Percentiles rank a stretch among this genome's conserved stretches.
phyloP scores from a whole-genome alignment of 2,888 invertebrate genomes.

The Drosophila buzzatii region DNA sequence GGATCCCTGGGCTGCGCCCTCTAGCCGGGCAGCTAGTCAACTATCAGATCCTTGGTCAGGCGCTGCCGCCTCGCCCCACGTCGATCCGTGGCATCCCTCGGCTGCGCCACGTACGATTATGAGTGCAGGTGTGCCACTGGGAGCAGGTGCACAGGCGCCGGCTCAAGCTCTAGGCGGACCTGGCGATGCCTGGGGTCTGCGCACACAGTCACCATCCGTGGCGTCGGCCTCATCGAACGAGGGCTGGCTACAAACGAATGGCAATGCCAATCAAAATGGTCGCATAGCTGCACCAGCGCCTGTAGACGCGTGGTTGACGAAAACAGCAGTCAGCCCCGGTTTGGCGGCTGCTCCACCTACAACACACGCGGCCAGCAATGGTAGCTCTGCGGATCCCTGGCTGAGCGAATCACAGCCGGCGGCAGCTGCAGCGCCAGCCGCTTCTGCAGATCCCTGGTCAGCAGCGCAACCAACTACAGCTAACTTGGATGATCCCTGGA shows the following conservation, averaged over 20 bases:
- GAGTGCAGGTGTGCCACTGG: slow-evolving; percentile 73
- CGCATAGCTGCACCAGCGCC: slow-evolving; percentile 60
- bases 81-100: slow-evolving; percentile 84
- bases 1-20: slow-evolving; percentile 92
- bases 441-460: slow-evolving; percentile 72
- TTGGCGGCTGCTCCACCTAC: slow-evolving; percentile 59
- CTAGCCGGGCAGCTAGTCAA: slow-evolving; percentile 85
- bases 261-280: slow-evolving; percentile 70
- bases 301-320: slow-evolving; percentile 82
- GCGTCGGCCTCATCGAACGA: slow-evolving; percentile 85
- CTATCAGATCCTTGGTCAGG: slow-evolving; percentile 85
- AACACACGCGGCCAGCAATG: slow-evolving; percentile 56
- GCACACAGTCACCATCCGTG: slow-evolving; percentile 84
- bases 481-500: slow-evolving; percentile 87
- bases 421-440: slow-evolving; percentile 51
- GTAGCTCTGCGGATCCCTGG: slow-evolving; percentile 82
- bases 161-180: slow-evolving; percentile 46
- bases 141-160: slow-evolving; percentile 38
- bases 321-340: slow-evolving; percentile 58
- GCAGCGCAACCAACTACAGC: slow-evolving; percentile 70
- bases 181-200: slow-evolving; percentile 81
- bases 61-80: slow-evolving; percentile 81
- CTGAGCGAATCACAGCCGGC: slow-evolving; percentile 61
- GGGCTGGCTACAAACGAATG: slow-evolving; percentile 84
- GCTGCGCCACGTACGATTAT: slow-evolving; percentile 74